Evolutionary conservation across 2,113 vertebrate genomes (phyloP).

Genomic region (Aphyosemion australe): DNA sequence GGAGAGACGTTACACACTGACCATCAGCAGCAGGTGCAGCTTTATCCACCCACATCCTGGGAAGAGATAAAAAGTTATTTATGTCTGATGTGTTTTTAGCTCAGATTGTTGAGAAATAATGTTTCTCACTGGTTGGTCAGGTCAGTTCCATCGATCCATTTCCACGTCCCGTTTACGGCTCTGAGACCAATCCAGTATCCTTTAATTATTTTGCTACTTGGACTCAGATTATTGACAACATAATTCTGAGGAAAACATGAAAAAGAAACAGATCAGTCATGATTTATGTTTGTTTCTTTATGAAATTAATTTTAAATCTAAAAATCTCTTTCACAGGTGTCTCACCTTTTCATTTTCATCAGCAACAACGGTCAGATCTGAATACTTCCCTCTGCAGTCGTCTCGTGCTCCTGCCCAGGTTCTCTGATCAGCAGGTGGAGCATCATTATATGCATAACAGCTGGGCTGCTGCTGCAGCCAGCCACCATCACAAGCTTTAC

Average conservation of each 20-base stretch:
- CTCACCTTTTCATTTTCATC: background rate
- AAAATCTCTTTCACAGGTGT: background rate
- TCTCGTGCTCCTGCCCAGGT: constrained; percentile 18
- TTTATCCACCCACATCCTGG: no score
- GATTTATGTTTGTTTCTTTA: no score
- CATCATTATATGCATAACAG: background rate
- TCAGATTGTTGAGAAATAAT: background rate
- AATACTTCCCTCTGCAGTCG: background rate
- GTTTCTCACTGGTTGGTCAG: constrained; percentile 3
- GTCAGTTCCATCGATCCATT: constrained; percentile 33
- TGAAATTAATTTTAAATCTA: no score
- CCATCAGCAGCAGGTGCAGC: background rate
- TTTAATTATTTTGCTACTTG: accelerated
- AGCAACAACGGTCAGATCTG: constrained; percentile 12
- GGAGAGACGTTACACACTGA: no score
- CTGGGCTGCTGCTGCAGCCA: background rate
- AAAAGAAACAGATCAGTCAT: background rate
- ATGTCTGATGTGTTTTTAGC: no score
- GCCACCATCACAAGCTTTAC: background rate
- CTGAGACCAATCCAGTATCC: constrained; percentile 48
- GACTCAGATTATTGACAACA: accelerated
- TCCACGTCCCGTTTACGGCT: constrained; percentile 22
- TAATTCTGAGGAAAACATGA: background rate
- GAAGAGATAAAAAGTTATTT: constrained; percentile 9
- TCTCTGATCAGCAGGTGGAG: accelerated